Percentiles rank a stretch among this genome's conserved stretches.
Conservation (phyloP, 2,113 vertebrate genomes). For the Stigmatopora argus region DNA sequence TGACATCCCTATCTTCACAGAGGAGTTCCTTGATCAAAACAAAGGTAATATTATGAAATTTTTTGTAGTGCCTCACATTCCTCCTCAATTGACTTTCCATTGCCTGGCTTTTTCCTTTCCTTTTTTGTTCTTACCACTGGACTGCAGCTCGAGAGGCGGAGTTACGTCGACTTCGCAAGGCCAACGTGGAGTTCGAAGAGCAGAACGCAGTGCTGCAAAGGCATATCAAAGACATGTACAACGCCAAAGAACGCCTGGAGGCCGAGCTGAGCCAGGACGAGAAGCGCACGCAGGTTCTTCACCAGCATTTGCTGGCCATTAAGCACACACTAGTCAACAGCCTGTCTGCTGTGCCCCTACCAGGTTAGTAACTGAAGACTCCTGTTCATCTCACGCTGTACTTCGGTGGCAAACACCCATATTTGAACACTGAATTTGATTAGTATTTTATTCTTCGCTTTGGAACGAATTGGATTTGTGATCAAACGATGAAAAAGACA, state of each 20-base stretch:
- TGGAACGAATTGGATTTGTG: too few species aligned
- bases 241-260: slow-evolving; percentile 90
- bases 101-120: too few species aligned
- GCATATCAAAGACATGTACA: slow-evolving; percentile 93
- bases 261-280: slow-evolving; percentile 91
- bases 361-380: slow-evolving; percentile 68
- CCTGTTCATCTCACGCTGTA: too few species aligned
- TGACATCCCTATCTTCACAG: slow-evolving; percentile 93
- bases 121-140: neutral
- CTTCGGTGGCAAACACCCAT: too few species aligned
- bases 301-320: slow-evolving; percentile 85
- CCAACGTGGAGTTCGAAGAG: slow-evolving; percentile 94
- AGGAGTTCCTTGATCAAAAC: slow-evolving; percentile 97
- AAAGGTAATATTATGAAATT: slow-evolving; percentile 75
- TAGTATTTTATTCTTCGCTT: too few species aligned
- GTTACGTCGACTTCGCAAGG: slow-evolving; percentile 87
- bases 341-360: slow-evolving; percentile 85
- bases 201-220: slow-evolving; percentile 92
- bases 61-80: neutral
- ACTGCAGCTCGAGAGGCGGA: slow-evolving; percentile 86
- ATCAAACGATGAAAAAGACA: too few species aligned
- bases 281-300: slow-evolving; percentile 83
- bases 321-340: slow-evolving; percentile 86
- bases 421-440: too few species aligned
- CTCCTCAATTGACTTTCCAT: neutral